Percentiles rank a stretch among this genome's conserved stretches.
Evolutionary conservation across 2,888 invertebrate species (phyloP).

Genomic region (Tricholauxania praeusta): DNA sequence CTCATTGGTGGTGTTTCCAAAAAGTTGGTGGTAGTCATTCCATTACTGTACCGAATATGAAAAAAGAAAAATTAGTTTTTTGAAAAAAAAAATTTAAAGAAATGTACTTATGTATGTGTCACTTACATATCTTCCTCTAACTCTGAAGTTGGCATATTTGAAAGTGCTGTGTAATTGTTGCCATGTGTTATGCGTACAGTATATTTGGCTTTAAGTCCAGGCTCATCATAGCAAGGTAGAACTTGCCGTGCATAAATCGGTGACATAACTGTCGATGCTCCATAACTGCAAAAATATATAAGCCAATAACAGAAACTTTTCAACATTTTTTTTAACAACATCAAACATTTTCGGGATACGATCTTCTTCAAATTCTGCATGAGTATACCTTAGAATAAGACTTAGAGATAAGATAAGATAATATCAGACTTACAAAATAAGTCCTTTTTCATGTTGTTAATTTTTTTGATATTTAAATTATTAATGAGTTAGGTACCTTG

Average conservation of each 20-base stretch:
- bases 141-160: slow-evolving; percentile 61
- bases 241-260: slow-evolving; percentile 75
- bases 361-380: no score
- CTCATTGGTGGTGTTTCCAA: slow-evolving; percentile 75
- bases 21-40: slow-evolving; percentile 59
- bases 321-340: no score
- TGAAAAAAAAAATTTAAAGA: no score
- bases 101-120: no score
- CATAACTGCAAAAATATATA: slow-evolving; percentile 53
- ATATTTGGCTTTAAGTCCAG: slow-evolving; percentile 76
- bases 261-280: slow-evolving; percentile 78
- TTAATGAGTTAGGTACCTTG: no score
- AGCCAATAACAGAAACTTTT: no score
- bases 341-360: no score
- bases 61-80: slow-evolving; percentile 31
- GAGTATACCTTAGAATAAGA: no score
- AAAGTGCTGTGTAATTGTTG: slow-evolving; percentile 61
- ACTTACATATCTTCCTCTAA: neutral
- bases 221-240: slow-evolving; percentile 86
- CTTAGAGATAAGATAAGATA: no score
- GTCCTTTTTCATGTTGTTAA: no score
- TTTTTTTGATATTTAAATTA: no score
- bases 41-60: neutral
- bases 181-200: slow-evolving; percentile 74
- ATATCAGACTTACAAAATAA: no score